phyloP scores from a whole-genome alignment of 2,797 vertebrate species.

The Bufotes viridis region DNA sequence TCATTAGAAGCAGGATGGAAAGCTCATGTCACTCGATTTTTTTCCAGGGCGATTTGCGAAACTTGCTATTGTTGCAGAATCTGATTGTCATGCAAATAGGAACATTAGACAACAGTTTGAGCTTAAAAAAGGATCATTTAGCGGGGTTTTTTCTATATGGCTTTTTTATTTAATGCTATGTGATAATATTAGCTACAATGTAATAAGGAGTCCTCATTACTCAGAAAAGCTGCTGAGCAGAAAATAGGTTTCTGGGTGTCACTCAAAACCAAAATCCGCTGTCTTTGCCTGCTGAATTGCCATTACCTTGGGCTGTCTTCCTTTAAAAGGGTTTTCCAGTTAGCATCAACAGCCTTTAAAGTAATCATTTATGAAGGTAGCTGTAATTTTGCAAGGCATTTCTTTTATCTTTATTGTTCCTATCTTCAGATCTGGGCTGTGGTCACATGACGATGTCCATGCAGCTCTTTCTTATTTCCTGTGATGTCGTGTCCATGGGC shows the following conservation, averaged over 20 bases:
- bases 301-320: not conserved
- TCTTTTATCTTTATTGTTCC: no score
- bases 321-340: not conserved
- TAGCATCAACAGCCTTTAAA: no score
- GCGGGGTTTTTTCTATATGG: not conserved
- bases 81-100: constrained; percentile 27
- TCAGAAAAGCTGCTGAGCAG: not conserved
- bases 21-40: constrained; percentile 10
- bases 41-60: not conserved
- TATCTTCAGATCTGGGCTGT: not conserved
- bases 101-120: constrained; percentile 8
- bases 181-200: not conserved
- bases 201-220: not conserved
- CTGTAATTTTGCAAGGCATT: no score
- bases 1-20: constrained; percentile 41
- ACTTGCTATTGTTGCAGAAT: constrained; percentile 35
- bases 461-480: no score
- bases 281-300: not conserved
- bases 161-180: not conserved
- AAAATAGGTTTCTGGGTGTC: constrained; percentile 19
- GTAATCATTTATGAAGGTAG: no score
- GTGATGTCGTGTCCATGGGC: no score
- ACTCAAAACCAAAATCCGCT: not conserved
- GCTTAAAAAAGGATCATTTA: constrained; percentile 2
- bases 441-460: no score